Evolutionary conservation across 2,888 invertebrate species (phyloP).

Genomic region (Oscheius sp.): DNA sequence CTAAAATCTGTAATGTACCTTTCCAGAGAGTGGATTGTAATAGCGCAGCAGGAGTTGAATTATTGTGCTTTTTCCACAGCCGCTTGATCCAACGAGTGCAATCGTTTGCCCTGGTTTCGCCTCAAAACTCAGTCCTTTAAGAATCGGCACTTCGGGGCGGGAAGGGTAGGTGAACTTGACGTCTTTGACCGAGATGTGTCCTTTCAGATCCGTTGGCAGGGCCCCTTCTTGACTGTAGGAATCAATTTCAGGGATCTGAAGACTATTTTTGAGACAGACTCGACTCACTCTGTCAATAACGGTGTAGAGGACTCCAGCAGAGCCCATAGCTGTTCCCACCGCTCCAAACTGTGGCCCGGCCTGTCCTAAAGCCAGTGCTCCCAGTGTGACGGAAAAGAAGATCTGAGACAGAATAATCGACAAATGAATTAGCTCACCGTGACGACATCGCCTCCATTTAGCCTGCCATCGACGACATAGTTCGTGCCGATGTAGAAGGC

Average conservation of each 20-base stretch:
- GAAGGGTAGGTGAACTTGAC: conserved; percentile 76
- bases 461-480: conserved; percentile 49
- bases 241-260: conserved; percentile 66
- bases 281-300: conserved; percentile 75
- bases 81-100: conserved; percentile 66
- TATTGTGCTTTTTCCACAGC: conserved; percentile 66
- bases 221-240: conserved; percentile 72
- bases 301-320: conserved; percentile 79
- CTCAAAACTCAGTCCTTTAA: conserved; percentile 62
- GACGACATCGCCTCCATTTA: conserved; percentile 52
- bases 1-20: conserved; percentile 23
- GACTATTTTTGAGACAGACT: not conserved
- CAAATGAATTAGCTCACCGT: conserved; percentile 41
- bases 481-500: conserved; percentile 70
- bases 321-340: conserved; percentile 84
- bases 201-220: conserved; percentile 73
- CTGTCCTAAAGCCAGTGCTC: conserved; percentile 80
- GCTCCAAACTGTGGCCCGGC: conserved; percentile 86
- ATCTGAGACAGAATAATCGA: conserved; percentile 32
- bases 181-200: conserved; percentile 75
- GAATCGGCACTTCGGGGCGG: conserved; percentile 73
- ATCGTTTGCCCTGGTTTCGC: conserved; percentile 65
- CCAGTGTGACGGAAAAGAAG: conserved; percentile 76
- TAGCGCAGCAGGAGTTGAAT: conserved; percentile 65
- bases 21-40: conserved; percentile 61